Conservation (phyloP, 2,888 invertebrate species). For the Dioctria linearis region DNA sequence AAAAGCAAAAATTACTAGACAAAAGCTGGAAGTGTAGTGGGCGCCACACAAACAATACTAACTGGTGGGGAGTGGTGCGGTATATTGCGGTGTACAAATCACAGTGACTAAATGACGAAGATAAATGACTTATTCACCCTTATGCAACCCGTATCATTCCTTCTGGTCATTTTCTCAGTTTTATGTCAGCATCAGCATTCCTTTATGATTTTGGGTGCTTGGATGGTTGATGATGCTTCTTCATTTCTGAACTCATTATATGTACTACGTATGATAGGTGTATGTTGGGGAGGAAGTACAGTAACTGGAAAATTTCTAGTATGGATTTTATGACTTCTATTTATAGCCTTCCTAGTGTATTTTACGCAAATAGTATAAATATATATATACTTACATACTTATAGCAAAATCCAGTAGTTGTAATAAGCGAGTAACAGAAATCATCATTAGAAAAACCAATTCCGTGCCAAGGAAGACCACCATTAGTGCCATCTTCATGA, state of each 20-base stretch:
- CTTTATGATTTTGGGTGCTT: constrained; percentile 36
- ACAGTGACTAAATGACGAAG: constrained; percentile 51
- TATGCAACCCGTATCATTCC: constrained; percentile 40
- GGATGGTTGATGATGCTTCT: background rate
- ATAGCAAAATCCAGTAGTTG: constrained; percentile 1
- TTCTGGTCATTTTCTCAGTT: constrained; percentile 48
- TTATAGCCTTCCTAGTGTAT: constrained; percentile 23
- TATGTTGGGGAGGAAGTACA: background rate
- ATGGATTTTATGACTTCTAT: constrained; percentile 33
- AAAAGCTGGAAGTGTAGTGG: background rate
- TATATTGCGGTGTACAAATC: constrained; percentile 10
- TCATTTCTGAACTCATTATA: background rate
- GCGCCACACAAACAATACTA: background rate
- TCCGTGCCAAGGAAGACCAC: background rate
- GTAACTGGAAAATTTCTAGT: constrained; percentile 19
- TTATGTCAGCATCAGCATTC: constrained; percentile 51
- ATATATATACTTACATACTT: background rate
- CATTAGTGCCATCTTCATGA: constrained; percentile 18
- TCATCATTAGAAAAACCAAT: constrained; percentile 34
- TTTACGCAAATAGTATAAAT: constrained; percentile 50
- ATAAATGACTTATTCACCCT: constrained; percentile 50
- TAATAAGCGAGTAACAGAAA: constrained; percentile 32
- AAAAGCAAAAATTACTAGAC: background rate
- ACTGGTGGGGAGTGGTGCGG: too few species aligned
- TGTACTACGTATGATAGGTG: background rate